These are phyloP conservation scores for Odontomyia ornata DNA, from an alignment of 2,888 invertebrate genomes.

Conservation along the genomic window DNA sequence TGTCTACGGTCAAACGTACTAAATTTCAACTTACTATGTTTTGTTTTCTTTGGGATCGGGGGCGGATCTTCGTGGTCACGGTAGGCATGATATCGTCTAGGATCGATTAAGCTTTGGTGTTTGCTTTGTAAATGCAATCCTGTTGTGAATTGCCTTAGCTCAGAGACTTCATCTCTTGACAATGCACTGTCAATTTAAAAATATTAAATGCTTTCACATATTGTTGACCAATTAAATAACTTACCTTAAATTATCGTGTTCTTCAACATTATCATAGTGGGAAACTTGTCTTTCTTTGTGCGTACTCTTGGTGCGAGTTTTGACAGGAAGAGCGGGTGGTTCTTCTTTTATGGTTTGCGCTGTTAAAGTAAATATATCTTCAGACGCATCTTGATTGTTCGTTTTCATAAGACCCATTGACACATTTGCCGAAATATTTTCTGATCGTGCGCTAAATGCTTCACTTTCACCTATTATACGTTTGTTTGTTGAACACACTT, in stretches of 20 bases:
- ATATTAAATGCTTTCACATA: too few relatives aligned
- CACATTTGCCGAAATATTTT: slow-evolving; percentile 46
- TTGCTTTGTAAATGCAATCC: slow-evolving; percentile 62
- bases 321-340: slow-evolving; percentile 72
- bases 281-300: slow-evolving; percentile 71
- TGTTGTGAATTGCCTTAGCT: slow-evolving; percentile 49
- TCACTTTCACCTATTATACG: slow-evolving; percentile 50
- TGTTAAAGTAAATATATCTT: slow-evolving; percentile 49
- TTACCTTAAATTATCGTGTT: slow-evolving; percentile 63
- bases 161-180: slow-evolving; percentile 45
- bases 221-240: too few relatives aligned
- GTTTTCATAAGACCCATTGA: slow-evolving; percentile 53
- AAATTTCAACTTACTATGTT: slow-evolving; percentile 84
- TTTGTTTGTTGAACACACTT: slow-evolving; percentile 26
- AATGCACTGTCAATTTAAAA: slow-evolving; percentile 32
- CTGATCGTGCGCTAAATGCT: slow-evolving; percentile 52
- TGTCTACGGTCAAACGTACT: slow-evolving; percentile 40
- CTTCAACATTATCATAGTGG: slow-evolving; percentile 77
- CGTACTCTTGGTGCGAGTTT: slow-evolving; percentile 64
- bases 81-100: slow-evolving; percentile 48
- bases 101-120: slow-evolving; percentile 62
- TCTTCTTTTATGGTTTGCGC: slow-evolving; percentile 51
- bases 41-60: slow-evolving; percentile 91
- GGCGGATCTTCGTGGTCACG: slow-evolving; percentile 77
- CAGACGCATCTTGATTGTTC: slow-evolving; percentile 54